Evolutionary conservation across 1,140 invertebrate genomes (phyloP), one percentile per base, ranked within the genome.

Genomic region (Melitaea cinxia): DNA sequence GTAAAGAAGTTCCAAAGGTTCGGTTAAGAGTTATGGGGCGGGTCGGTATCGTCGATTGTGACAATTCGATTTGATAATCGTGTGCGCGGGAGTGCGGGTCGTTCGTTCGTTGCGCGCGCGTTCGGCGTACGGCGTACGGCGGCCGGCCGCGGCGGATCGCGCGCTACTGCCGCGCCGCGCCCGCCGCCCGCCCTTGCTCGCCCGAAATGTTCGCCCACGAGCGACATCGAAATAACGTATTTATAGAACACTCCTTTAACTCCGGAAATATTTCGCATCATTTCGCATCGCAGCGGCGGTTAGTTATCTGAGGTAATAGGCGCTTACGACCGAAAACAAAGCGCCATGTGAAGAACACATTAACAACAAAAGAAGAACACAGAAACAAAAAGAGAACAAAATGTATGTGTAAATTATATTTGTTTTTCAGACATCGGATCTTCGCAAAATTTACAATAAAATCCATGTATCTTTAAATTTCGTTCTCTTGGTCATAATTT

Each of bases 241-340:
- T 89, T 83, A 88, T 90, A 90, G 88, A 89, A 82, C 82, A 84
- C 83, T 85, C 75, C 82, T 82, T 81, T 82, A 83, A 90, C 88
- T 88, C 88, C 86, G 88, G 88, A 90, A 90, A 90, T 90, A 90
- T 90, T 90, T 90, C 81, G 88, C 88, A 83, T 88, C 85, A 88
- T 86, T 90, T 88, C 80, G 88, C 87, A 87, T 84, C 77, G 75
- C 83, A 66, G 73, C 76, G 62, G 66, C 63, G 30, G 61, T 75
- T 78, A 74, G 74, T 86, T 83, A 81, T 80, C 84, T 77, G 73
- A 81, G 82, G 78, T 80, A 85, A 85, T 63, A 61, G 60, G 63
- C 75, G 75, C 58, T 70, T 21, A 5, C 17, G 15, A n/a, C 19
- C 42, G 42, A 47, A 47, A 47, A 47, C 42, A 47, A 47, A 47